Conservation (phyloP, 2,888 invertebrate species). For the Caenorhabditis sinica region DNA sequence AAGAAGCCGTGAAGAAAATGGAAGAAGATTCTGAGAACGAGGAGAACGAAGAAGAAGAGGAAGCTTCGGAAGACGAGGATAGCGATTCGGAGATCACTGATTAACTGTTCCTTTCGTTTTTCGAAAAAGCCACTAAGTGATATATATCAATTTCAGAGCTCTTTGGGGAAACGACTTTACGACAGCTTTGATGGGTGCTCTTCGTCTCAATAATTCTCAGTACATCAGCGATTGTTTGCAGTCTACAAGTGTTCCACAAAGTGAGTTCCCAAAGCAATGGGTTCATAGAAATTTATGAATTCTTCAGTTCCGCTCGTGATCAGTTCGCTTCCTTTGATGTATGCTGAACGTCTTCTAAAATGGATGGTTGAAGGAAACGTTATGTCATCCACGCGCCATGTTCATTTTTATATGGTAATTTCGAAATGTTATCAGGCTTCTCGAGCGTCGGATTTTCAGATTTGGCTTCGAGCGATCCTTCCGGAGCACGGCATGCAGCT, state of each 20-base stretch:
- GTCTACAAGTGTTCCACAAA: constrained; percentile 89
- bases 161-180: constrained; percentile 63
- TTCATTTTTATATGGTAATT: constrained; percentile 91
- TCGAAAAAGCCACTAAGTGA: too few species aligned
- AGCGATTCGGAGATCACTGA: neutral
- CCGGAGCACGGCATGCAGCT: constrained; percentile 75
- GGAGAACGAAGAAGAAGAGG: constrained; percentile 19
- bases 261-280: constrained; percentile 87
- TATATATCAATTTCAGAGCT: constrained; percentile 62
- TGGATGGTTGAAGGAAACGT: constrained; percentile 87
- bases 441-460: too few species aligned
- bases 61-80: constrained; percentile 26
- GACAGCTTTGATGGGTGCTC: constrained; percentile 90
- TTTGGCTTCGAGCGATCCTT: constrained; percentile 76
- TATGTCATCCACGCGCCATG: constrained; percentile 90
- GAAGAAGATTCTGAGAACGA: constrained; percentile 33
- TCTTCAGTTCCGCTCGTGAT: constrained; percentile 90
- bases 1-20: constrained; percentile 38
- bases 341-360: constrained; percentile 89
- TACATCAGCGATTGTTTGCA: constrained; percentile 91
- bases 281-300: too few species aligned
- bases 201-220: constrained; percentile 91
- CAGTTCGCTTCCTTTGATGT: constrained; percentile 88
- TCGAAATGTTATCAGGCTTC: too few species aligned
- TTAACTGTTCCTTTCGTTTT: too few species aligned